Conservation (phyloP, 1,140 invertebrate species). For the Dreissena polymorpha region DNA sequence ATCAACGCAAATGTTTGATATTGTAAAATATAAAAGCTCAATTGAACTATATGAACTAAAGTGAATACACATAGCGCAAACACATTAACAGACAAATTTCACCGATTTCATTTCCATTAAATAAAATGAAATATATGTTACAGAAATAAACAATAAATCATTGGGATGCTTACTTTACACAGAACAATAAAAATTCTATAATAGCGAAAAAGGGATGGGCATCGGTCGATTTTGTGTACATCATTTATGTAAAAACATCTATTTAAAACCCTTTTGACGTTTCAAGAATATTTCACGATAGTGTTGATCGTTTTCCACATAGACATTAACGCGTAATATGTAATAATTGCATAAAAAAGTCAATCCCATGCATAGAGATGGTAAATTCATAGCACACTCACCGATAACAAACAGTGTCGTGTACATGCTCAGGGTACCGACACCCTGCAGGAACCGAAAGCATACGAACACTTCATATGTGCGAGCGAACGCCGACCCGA, state of each 20-base stretch:
- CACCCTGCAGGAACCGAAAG: conserved; percentile 86
- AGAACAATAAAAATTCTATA: conserved; percentile 75
- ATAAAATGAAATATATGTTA: too few relatives aligned
- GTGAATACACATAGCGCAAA: too few relatives aligned
- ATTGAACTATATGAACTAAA: too few relatives aligned
- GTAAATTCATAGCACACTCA: background rate
- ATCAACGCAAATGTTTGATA: too few relatives aligned
- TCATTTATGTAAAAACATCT: background rate
- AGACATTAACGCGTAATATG: background rate
- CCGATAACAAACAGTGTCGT: too few relatives aligned
- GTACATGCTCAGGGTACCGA: conserved; percentile 88
- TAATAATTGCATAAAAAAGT: background rate
- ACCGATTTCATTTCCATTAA: too few relatives aligned
- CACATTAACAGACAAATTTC: too few relatives aligned
- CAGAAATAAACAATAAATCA: too few relatives aligned
- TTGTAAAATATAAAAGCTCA: too few relatives aligned
- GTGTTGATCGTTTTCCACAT: background rate
- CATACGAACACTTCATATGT: conserved; percentile 86
- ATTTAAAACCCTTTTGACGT: conserved; percentile 66
- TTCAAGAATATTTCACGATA: background rate
- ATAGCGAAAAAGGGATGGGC: conserved; percentile 77
- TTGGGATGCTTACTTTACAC: conserved; percentile 81
- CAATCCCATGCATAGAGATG: background rate
- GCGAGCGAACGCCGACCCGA: conserved; percentile 84
- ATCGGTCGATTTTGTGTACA: conserved; percentile 71